Percentiles rank a stretch among this genome's conserved stretches.
Evolutionary conservation across 2,797 vertebrate species (phyloP).

Genomic region (Lateolabrax maculatus): DNA sequence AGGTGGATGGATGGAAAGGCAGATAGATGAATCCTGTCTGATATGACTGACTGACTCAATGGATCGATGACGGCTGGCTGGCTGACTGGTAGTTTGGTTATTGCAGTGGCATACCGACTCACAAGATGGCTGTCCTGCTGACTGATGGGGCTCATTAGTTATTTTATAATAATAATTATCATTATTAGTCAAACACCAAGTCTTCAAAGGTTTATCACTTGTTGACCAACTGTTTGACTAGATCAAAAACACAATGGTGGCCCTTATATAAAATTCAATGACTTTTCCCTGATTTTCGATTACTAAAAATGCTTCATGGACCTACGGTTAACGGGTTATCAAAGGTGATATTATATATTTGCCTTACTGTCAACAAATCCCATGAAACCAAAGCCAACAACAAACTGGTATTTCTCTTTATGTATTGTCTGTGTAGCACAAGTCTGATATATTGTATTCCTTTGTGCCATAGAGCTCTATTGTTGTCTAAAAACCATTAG

Average conservation of each 20-base stretch:
- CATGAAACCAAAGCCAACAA: not conserved
- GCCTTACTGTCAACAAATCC: no score
- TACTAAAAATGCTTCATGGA: not conserved
- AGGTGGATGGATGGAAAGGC: slow-evolving; percentile 73
- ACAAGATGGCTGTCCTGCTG: slow-evolving; percentile 43
- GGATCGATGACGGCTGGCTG: slow-evolving; percentile 67
- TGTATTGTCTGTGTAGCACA: not conserved
- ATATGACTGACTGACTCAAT: slow-evolving; percentile 75
- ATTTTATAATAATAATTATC: slow-evolving; percentile 26
- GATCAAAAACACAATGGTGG: not conserved
- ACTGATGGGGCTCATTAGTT: slow-evolving; percentile 33
- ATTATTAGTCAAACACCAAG: slow-evolving; percentile 22
- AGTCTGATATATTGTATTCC: not conserved
- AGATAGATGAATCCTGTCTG: slow-evolving; percentile 80
- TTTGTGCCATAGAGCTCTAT: not conserved
- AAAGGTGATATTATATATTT: not conserved
- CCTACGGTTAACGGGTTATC: not conserved
- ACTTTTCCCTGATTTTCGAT: not conserved
- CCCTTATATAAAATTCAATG: not conserved
- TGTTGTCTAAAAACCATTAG: not conserved
- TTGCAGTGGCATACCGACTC: slow-evolving; percentile 45
- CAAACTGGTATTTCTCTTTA: not conserved
- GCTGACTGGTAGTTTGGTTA: slow-evolving; percentile 58
- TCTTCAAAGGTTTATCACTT: slow-evolving; percentile 9
- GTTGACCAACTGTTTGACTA: not conserved